Evolutionary conservation across 2,888 invertebrate species (phyloP), one percentile per base, ranked within the genome.

Genomic region (Drosophila mulleri): DNA sequence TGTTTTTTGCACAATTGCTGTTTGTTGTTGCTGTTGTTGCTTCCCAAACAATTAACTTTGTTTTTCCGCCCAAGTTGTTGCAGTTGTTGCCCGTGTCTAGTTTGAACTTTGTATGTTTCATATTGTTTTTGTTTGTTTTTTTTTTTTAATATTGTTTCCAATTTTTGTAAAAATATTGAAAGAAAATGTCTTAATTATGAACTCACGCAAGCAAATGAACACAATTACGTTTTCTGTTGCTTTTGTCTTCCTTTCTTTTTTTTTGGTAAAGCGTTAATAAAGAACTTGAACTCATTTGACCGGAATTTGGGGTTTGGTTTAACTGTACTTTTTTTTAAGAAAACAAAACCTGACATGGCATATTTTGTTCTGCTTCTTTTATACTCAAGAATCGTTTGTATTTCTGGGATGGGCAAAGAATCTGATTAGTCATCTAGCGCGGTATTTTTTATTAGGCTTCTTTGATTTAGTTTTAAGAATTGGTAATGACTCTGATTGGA

Each of bases 1-100:
- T 63, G 47, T 48, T 61, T 52, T 39, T 67, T 50, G 37, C 56
- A 37, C n/a, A 73, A n/a, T 57, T 48, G 9, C 52, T 52, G 20
- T 23, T 29, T 8, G 20, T 23, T 16, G 47, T 18, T 71, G 5
- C 47, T 64, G 37, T 37, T 48, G 11, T 23, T 66, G 23, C 62
- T 68, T 76, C 77, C 47, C 67, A 74, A 71, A 85, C 88, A 84
- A 88, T 85, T 84, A 83, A 88, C 58, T 82, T 75, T 62, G 72
- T 74, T 78, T 72, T 82, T 80, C 67, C 70, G 62, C 67, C 69
- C 70, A 73, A 76, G 56, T 54, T 66, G 63, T 44, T 44, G 35
- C 26, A 47, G 23, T 16, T 16, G 6, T 37, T 37, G 37, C 14
- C 16, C 37, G 6, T 61, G n/a, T 32, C 44, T 32, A 12, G 37